Percentiles rank a stretch among this genome's conserved stretches.
phyloP scores from a whole-genome alignment of 1,140 invertebrate species.

The Penaeus japonicus region DNA sequence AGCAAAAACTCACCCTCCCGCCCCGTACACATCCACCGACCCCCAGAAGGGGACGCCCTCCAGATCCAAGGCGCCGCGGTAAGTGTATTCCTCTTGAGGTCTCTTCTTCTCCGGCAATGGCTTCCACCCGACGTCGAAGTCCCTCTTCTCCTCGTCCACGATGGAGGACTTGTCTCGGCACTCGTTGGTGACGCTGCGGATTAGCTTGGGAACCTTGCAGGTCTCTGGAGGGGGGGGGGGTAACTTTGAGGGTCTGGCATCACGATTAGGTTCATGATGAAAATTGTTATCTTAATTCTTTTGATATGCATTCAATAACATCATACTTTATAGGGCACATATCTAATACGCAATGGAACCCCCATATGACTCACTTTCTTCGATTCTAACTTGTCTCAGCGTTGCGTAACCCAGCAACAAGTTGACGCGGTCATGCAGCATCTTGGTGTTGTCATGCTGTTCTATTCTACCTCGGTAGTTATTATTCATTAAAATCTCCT shows the following conservation, averaged over 20 bases:
- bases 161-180: not conserved
- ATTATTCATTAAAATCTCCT: not conserved
- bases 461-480: constrained; percentile 2
- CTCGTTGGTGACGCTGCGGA: not conserved
- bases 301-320: too few species aligned
- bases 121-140: constrained; percentile 26
- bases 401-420: constrained; percentile 69
- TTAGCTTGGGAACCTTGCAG: constrained; percentile 9
- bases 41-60: constrained; percentile 67
- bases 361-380: constrained; percentile 11
- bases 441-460: not conserved
- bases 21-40: constrained; percentile 66
- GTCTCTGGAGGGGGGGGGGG: not conserved
- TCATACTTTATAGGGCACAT: not conserved
- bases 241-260: too few species aligned
- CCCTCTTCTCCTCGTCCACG: constrained; percentile 3
- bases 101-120: not conserved
- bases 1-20: constrained; percentile 67
- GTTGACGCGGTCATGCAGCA: constrained; percentile 67
- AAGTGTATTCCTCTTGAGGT: not conserved
- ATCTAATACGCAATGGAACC: not conserved
- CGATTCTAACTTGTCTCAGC: constrained; percentile 66
- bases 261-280: too few species aligned
- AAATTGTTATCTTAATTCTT: too few species aligned
- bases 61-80: constrained; percentile 55